A percentile compares a stretch with the other conserved stretches of the same genome.
These are phyloP conservation scores for Drosophila truncata DNA, from an alignment of 1,140 invertebrate genomes.

Conservation along the genomic window DNA sequence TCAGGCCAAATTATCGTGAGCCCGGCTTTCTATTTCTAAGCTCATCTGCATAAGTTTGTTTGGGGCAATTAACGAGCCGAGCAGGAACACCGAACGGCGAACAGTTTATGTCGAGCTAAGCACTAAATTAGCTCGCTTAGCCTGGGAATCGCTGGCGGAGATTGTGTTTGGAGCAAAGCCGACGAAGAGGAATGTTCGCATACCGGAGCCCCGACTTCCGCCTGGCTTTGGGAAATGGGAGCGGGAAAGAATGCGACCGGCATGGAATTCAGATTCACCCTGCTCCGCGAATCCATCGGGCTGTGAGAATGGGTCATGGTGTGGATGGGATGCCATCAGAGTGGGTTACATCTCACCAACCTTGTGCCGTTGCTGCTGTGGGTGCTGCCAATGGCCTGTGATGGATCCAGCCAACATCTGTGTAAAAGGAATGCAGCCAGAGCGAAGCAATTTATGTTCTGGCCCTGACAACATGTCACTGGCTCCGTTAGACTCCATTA, in stretches of 20 bases:
- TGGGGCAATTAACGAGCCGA: conserved; percentile 20
- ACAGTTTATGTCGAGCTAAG: conserved; percentile 52
- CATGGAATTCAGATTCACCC: conserved; percentile 61
- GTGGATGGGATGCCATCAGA: conserved; percentile 33
- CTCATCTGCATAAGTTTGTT: conserved; percentile 23
- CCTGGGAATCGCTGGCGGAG: conserved; percentile 37
- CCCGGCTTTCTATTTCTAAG: conserved; percentile 71
- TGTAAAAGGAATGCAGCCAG: conserved; percentile 34
- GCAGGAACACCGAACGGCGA: conserved; percentile 35
- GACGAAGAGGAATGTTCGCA: conserved; percentile 54
- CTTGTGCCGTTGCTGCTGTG: conserved; percentile 19
- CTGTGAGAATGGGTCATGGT: conserved; percentile 76
- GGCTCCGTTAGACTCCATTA: conserved; percentile 17
- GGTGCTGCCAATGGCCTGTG: conserved; percentile 31
- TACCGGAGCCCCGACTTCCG: conserved; percentile 69
- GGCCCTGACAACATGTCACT: conserved; percentile 7
- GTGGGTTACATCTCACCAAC: conserved; percentile 35
- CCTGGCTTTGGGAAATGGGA: conserved; percentile 58
- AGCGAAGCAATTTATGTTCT: conserved; percentile 26
- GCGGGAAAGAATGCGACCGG: conserved; percentile 60
- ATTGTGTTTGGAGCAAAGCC: conserved; percentile 1
- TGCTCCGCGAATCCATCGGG: conserved; percentile 28
- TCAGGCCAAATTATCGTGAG: conserved; percentile 57
- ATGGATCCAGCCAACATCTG: conserved; percentile 30
- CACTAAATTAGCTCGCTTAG: conserved; percentile 66